A percentile compares a stretch with the other conserved stretches of the same genome.
phyloP scores from a whole-genome alignment of 2,888 invertebrate species.

The Adelphocoris suturalis region DNA sequence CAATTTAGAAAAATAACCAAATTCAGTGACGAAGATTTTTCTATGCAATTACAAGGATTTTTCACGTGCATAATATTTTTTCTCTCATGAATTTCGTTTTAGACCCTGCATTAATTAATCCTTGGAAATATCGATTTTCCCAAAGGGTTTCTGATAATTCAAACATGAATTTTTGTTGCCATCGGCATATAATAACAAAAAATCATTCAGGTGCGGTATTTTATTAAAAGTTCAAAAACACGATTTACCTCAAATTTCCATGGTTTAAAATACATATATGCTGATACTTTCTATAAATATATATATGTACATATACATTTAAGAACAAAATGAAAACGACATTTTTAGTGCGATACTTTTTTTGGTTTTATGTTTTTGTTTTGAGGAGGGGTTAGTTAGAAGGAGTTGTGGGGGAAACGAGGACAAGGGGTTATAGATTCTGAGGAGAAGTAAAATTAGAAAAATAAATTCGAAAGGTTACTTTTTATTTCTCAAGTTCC shows the following conservation, averaged over 20 bases:
- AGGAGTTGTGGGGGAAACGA: not conserved
- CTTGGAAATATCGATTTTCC: constrained; percentile 28
- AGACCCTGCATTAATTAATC: constrained; percentile 37
- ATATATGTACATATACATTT: constrained; percentile 12
- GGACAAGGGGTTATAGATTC: not conserved
- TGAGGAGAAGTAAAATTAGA: constrained; percentile 55
- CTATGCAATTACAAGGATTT: not conserved
- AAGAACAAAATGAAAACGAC: not conserved
- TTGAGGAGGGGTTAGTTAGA: not conserved
- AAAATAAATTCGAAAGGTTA: constrained; percentile 60
- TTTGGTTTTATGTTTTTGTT: constrained; percentile 5
- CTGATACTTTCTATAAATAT: constrained; percentile 46
- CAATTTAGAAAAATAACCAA: not conserved
- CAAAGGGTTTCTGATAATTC: constrained; percentile 9
- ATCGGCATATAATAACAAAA: not conserved
- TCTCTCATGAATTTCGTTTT: not conserved
- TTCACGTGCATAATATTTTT: not conserved
- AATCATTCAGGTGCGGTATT: not conserved
- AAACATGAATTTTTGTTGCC: not conserved
- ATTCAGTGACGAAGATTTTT: not conserved
- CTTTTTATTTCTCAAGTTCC: constrained; percentile 1
- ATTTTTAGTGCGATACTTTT: not conserved
- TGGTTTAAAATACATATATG: constrained; percentile 48
- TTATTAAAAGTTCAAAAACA: not conserved
- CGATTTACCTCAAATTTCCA: not conserved